Conservation (phyloP, 2,797 vertebrate species). For the Danio aesculapii region DNA sequence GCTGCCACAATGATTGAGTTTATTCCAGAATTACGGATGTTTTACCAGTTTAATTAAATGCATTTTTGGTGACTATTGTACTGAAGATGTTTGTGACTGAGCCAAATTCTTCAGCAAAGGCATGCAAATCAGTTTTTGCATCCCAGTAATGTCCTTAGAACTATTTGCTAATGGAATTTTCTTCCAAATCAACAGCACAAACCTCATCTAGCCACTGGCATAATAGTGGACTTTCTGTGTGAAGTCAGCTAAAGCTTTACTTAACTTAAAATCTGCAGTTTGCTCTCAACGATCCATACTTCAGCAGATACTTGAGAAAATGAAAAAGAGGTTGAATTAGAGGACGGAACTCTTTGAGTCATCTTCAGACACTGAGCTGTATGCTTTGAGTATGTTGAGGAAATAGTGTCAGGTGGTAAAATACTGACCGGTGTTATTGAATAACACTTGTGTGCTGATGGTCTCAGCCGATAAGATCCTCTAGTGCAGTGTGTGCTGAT, state of each 20-base stretch:
- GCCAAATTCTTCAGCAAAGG: conserved; percentile 4
- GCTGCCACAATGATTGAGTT: neutral
- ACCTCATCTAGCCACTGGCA: neutral
- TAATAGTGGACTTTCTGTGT: neutral
- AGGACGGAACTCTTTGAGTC: conserved; percentile 23
- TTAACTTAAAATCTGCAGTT: conserved; percentile 1
- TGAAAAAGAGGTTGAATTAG: conserved; percentile 30
- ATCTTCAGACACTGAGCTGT: conserved; percentile 6
- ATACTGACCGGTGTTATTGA: conserved; percentile 5
- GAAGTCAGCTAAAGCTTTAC: conserved; percentile 13
- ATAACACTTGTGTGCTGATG: conserved; percentile 44
- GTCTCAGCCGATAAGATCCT: conserved; percentile 33
- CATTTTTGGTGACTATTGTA: neutral
- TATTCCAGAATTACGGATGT: neutral
- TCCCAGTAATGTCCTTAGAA: neutral
- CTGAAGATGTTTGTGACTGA: neutral
- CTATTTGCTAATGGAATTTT: neutral
- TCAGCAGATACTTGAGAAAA: conserved; percentile 23
- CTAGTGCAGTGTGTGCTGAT: conserved; percentile 30
- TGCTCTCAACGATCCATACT: conserved; percentile 4
- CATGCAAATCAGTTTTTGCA: conserved; percentile 3
- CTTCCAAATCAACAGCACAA: neutral
- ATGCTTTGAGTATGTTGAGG: conserved; percentile 1
- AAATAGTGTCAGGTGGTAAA: no score
- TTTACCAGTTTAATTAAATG: conserved; percentile 1